phyloP scores from a whole-genome alignment of 2,113 vertebrate species.

The Saccopteryx bilineata region DNA sequence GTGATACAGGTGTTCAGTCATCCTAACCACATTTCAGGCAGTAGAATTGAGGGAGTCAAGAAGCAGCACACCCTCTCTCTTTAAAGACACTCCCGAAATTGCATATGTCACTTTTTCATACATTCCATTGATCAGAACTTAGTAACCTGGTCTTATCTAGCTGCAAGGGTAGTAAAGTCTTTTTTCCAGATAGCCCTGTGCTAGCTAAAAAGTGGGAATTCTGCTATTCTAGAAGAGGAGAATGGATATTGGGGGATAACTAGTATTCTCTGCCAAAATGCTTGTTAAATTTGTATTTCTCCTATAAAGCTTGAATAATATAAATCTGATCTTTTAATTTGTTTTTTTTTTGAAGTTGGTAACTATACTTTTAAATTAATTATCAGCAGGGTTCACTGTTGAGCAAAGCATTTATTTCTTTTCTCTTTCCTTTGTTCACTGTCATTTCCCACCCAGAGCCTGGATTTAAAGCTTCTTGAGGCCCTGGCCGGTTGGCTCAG shows the following conservation, averaged over 20 bases:
- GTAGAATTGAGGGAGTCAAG: neutral
- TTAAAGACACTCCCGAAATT: neutral
- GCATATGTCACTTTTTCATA: neutral
- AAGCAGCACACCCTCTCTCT: neutral
- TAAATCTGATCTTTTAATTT: neutral
- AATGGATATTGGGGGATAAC: neutral
- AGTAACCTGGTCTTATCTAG: neutral
- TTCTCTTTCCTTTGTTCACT: constrained; percentile 23
- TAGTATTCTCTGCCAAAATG: constrained; percentile 33
- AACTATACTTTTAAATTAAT: constrained; percentile 2
- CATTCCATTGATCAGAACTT: neutral
- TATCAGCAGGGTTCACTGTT: constrained; percentile 58
- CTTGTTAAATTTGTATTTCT: neutral
- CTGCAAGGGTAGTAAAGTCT: neutral
- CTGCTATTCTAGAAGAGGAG: neutral
- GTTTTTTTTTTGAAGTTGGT: neutral
- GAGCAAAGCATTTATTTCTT: constrained; percentile 20
- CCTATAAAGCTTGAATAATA: constrained; percentile 32
- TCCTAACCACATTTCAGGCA: neutral
- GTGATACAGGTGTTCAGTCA: neutral
- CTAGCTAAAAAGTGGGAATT: constrained; percentile 7
- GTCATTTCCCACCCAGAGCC: neutral
- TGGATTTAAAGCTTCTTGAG: neutral
- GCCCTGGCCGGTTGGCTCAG: no score
- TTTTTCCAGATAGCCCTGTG: neutral